Conservation (phyloP, 2,113 vertebrate genomes). For the Mandrillus leucophaeus region DNA sequence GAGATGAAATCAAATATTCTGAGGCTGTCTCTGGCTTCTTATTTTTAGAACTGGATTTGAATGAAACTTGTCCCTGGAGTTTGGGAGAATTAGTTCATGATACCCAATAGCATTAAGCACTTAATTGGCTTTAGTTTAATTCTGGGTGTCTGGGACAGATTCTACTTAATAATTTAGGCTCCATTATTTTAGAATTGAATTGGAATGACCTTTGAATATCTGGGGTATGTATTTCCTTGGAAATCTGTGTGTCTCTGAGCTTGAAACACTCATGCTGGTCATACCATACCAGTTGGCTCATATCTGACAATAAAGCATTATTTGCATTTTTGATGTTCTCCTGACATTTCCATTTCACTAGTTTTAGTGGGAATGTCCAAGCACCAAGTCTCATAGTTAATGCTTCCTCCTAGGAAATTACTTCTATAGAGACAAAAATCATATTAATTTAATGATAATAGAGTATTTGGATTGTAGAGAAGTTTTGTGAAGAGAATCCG, state of each 20-base stretch:
- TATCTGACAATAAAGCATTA: neutral
- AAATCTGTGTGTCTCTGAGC: neutral
- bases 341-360: neutral
- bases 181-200: slow-evolving; percentile 63
- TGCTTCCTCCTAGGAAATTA: slow-evolving; percentile 30
- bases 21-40: neutral
- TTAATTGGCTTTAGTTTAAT: slow-evolving; percentile 74
- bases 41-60: slow-evolving; percentile 65
- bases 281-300: neutral
- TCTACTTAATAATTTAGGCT: slow-evolving; percentile 71
- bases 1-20: slow-evolving; percentile 51
- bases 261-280: neutral
- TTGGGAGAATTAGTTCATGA: slow-evolving; percentile 61
- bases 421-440: slow-evolving; percentile 3
- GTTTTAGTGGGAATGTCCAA: neutral
- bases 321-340: slow-evolving; percentile 1
- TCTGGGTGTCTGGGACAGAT: slow-evolving; percentile 52
- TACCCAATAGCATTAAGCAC: slow-evolving; percentile 44
- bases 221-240: neutral
- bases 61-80: slow-evolving; percentile 54
- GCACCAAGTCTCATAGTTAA: neutral
- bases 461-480: neutral
- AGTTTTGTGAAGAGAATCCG: slow-evolving; percentile 20
- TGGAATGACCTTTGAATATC: slow-evolving; percentile 50
- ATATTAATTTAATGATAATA: slow-evolving; percentile 39